Base-by-base conservation (phyloP, 2,888 invertebrate species). In the Clostera curtula region DNA sequence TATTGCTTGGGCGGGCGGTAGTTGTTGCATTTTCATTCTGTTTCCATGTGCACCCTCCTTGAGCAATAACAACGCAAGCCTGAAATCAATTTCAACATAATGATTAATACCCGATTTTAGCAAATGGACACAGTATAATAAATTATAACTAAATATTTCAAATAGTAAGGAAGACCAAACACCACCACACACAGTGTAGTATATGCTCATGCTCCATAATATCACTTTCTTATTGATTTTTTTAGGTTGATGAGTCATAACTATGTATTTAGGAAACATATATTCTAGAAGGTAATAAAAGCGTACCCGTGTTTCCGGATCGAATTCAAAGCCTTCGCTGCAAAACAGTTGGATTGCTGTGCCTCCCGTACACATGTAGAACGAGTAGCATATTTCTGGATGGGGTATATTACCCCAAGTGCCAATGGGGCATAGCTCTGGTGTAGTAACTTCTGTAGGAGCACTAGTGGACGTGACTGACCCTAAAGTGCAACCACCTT, bases 321-420 rank as follows among this genome's bases (percentile, higher is more conserved):
- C 45, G 12, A 46, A 65, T 33, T 66, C 64, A 16, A 36, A 38
- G 14, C 57, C 57, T 0, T 40, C 41, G 3, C 40, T 34, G 19
- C 60, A 60, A 3, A 19, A 41, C 2, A 56, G 29, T 1, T 32
- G 38, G 5, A 61, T 35, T 0, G 54, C 29, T 4, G 28, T 23
- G 0, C 54, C 55, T 0, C 32, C 49, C 0, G 45, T 19, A 19
- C 64, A 65, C 22, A 55, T 27, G 25, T 42, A 54, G 39, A 48
- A 66, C 0, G 46, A 40, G 16, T 56, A 29, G 19, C 68, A 69
- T 0, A 22, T 14, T 0, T 43, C 36, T 0, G 66, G 66, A 24
- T 66, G 41, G 0, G 65, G 40, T 1, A 59, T 21, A 11, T 57
- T 56, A 2, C 56, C 61, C n/a, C 45, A 37, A 0, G 37, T 31